A percentile compares a stretch with the other conserved stretches of the same genome.
These are phyloP conservation scores for Caiman crocodilus DNA, from an alignment of 2,797 vertebrate genomes.

Conservation along the genomic window DNA sequence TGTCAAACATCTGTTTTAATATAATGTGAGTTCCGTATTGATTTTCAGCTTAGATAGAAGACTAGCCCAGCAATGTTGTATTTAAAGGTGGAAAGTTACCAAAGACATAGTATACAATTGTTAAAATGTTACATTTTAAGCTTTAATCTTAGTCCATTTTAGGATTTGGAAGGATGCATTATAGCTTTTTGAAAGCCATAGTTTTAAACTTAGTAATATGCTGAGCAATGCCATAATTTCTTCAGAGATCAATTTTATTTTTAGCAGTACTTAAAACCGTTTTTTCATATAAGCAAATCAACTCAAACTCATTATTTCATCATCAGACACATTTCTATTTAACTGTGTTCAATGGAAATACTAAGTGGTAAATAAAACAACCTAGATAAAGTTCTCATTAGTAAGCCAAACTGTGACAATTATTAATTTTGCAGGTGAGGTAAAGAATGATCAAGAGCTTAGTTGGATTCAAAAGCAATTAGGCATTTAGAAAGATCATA, in stretches of 20 bases:
- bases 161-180: not conserved
- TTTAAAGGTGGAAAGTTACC: not conserved
- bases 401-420: conserved; percentile 50
- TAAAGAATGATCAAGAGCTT: conserved; percentile 28
- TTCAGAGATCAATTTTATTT: not conserved
- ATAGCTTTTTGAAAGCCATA: not conserved
- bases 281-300: not conserved
- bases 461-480: conserved; percentile 56
- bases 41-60: conserved; percentile 19
- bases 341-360: conserved; percentile 19
- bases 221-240: not conserved
- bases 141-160: not conserved
- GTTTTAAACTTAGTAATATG: conserved; percentile 1
- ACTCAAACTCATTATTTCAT: not conserved
- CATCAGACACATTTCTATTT: conserved; percentile 10
- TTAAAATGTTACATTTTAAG: not conserved
- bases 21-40: not conserved
- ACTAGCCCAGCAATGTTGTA: not conserved
- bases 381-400: conserved; percentile 19
- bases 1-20: not conserved
- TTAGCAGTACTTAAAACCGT: not conserved
- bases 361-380: conserved; percentile 27
- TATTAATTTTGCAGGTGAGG: conserved; percentile 30
- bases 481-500: conserved; percentile 34
- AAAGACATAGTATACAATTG: not conserved